phyloP scores from a whole-genome alignment of 2,888 invertebrate species.

The Drosophila mercatorum region DNA sequence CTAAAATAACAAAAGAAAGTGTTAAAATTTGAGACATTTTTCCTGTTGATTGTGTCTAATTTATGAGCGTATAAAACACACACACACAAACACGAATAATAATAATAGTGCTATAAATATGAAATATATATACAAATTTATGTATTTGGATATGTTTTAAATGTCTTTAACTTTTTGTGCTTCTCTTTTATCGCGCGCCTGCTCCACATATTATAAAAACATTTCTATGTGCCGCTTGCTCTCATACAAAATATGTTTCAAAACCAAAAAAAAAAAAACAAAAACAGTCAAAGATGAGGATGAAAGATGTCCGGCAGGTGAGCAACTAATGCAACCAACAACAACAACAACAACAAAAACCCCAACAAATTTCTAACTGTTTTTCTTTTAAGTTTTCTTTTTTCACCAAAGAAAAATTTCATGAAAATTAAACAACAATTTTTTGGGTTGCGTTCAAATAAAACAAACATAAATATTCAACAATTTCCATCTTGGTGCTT shows the following conservation, averaged over 20 bases:
- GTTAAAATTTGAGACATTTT: constrained; percentile 60
- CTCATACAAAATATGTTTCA: constrained; percentile 27
- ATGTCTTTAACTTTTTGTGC: constrained; percentile 69
- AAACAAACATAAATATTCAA: constrained; percentile 24
- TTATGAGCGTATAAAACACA: constrained; percentile 34
- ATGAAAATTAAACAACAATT: constrained; percentile 20
- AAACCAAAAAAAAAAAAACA: constrained; percentile 17
- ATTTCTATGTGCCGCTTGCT: constrained; percentile 67
- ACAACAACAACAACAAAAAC: constrained; percentile 39
- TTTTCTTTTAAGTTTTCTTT: constrained; percentile 42
- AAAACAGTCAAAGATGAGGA: constrained; percentile 89
- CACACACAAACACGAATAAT: constrained; percentile 3
- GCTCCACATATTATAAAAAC: constrained; percentile 37
- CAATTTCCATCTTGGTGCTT: constrained; percentile 62
- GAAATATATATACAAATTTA: constrained; percentile 27
- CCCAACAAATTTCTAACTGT: constrained; percentile 28
- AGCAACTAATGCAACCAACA: constrained; percentile 74
- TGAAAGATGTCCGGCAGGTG: constrained; percentile 89
- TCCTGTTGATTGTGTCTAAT: constrained; percentile 26
- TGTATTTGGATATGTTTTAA: constrained; percentile 33
- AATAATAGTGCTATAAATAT: constrained; percentile 25
- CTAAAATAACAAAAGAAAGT: constrained; percentile 57
- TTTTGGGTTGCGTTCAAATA: constrained; percentile 20
- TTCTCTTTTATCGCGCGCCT: constrained; percentile 57
- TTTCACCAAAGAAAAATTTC: constrained; percentile 27